These are phyloP conservation scores for Zoroaster sp. DNA, from an alignment of 53 echinoderm and acorn worm genomes.

Conservation along the genomic window DNA sequence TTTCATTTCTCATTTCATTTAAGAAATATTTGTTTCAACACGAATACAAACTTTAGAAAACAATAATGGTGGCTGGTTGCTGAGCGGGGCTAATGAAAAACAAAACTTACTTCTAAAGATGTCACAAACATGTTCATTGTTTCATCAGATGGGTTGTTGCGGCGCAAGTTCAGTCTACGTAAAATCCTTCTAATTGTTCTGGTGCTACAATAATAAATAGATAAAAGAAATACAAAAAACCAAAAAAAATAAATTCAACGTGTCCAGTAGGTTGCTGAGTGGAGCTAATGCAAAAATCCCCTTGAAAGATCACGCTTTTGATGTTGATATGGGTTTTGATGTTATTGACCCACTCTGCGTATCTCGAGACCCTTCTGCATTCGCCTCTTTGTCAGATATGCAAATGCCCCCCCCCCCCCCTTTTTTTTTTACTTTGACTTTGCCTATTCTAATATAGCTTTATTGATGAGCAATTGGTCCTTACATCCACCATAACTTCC, in stretches of 20 bases:
- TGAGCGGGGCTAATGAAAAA: neutral
- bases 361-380: too few relatives aligned
- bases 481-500: too few relatives aligned
- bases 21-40: neutral
- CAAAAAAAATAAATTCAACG: neutral
- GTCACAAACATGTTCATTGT: neutral
- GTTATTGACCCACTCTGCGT: too few relatives aligned
- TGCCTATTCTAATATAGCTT: too few relatives aligned
- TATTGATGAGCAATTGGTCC: too few relatives aligned
- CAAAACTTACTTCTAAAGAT: neutral
- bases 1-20: too few relatives aligned
- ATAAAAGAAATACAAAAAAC: neutral
- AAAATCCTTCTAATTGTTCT: slow-evolving; percentile 7
- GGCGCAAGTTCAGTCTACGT: neutral
- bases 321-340: too few relatives aligned
- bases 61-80: neutral
- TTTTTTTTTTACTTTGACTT: too few relatives aligned
- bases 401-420: too few relatives aligned
- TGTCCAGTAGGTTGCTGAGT: neutral
- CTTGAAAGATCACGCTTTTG: neutral
- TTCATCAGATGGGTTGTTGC: neutral
- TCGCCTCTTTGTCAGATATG: too few relatives aligned
- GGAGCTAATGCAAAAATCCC: neutral
- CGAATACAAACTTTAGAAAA: neutral
- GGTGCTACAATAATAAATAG: neutral